phyloP scores from a whole-genome alignment of 2,113 vertebrate genomes.

The Oophaga pumilio region DNA sequence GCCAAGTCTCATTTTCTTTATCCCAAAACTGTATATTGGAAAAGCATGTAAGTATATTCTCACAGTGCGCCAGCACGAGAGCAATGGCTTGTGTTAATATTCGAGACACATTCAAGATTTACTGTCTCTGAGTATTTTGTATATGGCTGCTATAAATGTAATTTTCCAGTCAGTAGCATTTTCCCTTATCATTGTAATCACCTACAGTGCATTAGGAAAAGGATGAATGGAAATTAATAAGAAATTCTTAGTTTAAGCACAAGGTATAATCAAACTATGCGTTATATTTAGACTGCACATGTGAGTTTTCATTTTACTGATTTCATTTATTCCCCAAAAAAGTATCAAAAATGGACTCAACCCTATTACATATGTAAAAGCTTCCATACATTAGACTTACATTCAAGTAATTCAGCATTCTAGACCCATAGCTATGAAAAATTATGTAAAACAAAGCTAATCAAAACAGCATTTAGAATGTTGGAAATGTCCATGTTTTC shows the following conservation, averaged over 20 bases:
- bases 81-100: background rate
- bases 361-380: background rate
- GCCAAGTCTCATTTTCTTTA: background rate
- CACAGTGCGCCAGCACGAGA: background rate
- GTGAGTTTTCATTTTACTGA: background rate
- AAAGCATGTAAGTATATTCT: background rate
- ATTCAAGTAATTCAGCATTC: background rate
- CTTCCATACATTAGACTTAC: slow-evolving; percentile 1
- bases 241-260: slow-evolving; percentile 15
- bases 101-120: slow-evolving; percentile 19
- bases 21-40: background rate
- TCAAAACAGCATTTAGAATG: background rate
- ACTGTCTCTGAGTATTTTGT: slow-evolving; percentile 33
- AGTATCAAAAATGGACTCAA: background rate
- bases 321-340: slow-evolving; percentile 12
- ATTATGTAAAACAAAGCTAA: slow-evolving; percentile 1
- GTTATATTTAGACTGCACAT: background rate
- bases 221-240: slow-evolving; percentile 28
- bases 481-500: background rate
- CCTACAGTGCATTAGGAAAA: slow-evolving; percentile 30
- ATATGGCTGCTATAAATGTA: slow-evolving; percentile 34
- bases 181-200: slow-evolving; percentile 42
- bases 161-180: slow-evolving; percentile 39
- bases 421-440: background rate
- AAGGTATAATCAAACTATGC: slow-evolving; percentile 10